These are phyloP conservation scores for Cyanistes caeruleus DNA, from an alignment of 2,113 vertebrate genomes.

Conservation along the genomic window DNA sequence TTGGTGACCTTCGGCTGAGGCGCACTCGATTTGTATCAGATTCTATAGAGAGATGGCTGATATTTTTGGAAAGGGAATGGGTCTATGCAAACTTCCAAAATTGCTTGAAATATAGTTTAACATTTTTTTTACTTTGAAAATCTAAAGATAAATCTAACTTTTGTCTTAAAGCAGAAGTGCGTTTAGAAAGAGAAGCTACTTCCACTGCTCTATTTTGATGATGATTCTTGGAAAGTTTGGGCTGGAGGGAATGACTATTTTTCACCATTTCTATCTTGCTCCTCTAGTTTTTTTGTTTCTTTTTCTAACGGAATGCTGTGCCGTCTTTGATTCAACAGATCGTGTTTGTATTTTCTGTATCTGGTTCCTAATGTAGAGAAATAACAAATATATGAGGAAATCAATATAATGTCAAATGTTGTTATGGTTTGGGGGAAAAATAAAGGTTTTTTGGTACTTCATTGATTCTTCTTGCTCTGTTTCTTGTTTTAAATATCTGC, in stretches of 20 bases:
- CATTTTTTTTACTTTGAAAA: slow-evolving; percentile 75
- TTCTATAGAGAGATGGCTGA: slow-evolving; percentile 74
- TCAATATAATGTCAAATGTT: slow-evolving; percentile 75
- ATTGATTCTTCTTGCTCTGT: not conserved
- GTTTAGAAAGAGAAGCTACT: slow-evolving; percentile 66
- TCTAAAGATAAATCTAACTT: slow-evolving; percentile 69
- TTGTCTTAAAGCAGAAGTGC: slow-evolving; percentile 56
- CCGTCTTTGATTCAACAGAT: slow-evolving; percentile 66
- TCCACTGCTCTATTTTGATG: slow-evolving; percentile 69
- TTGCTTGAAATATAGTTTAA: slow-evolving; percentile 77
- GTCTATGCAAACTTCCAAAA: slow-evolving; percentile 81
- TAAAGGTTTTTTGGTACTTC: slow-evolving; percentile 74
- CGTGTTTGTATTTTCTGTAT: slow-evolving; percentile 76
- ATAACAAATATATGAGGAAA: slow-evolving; percentile 76
- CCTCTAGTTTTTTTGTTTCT: slow-evolving; percentile 52
- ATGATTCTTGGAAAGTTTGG: slow-evolving; percentile 63
- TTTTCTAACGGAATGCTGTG: slow-evolving; percentile 71
- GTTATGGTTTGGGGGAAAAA: slow-evolving; percentile 64
- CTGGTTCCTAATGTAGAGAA: slow-evolving; percentile 76
- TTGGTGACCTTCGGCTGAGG: slow-evolving; percentile 55
- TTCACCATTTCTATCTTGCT: slow-evolving; percentile 61
- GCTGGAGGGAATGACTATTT: slow-evolving; percentile 50
- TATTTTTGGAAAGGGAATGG: slow-evolving; percentile 82
- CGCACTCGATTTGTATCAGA: slow-evolving; percentile 66
- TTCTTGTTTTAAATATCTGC: not conserved